Evolutionary conservation across 2,113 vertebrate genomes (phyloP).

Genomic region (Rhadina sibilatrix): DNA sequence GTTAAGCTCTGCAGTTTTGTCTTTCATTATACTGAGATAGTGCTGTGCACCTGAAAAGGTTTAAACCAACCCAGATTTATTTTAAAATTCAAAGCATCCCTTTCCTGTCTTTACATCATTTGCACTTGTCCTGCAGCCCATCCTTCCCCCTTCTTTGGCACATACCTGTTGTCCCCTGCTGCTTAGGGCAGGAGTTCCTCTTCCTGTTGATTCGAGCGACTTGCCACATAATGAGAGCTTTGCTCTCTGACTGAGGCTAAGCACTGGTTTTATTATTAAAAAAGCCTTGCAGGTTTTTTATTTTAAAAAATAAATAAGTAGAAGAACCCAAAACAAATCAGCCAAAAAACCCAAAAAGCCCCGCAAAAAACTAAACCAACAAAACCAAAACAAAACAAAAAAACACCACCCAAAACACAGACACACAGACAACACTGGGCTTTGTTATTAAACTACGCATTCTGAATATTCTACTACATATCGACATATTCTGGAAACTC

Average conservation of each 20-base stretch:
- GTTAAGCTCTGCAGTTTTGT: background rate
- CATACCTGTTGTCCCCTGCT: background rate
- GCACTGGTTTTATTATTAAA: background rate
- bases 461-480: background rate
- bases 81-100: background rate
- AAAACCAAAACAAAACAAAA: background rate
- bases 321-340: too few relatives aligned
- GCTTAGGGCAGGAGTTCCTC: background rate
- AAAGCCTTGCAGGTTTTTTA: background rate
- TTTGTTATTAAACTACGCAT: background rate
- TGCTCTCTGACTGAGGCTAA: background rate
- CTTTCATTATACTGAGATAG: background rate
- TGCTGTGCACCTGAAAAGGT: background rate
- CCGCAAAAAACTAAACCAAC: too few relatives aligned
- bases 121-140: background rate
- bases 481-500: background rate
- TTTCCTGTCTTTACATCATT: background rate
- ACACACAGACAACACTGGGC: background rate
- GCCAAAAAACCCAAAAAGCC: too few relatives aligned
- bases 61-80: background rate
- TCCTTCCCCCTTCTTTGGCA: background rate
- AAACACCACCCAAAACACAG: background rate
- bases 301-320: background rate
- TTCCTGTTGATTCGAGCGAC: background rate
- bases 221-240: background rate